A percentile compares a stretch with the other conserved stretches of the same genome.
These are phyloP conservation scores for Boulengerochromis microlepis DNA, from an alignment of 2,113 vertebrate genomes.

Conservation along the genomic window DNA sequence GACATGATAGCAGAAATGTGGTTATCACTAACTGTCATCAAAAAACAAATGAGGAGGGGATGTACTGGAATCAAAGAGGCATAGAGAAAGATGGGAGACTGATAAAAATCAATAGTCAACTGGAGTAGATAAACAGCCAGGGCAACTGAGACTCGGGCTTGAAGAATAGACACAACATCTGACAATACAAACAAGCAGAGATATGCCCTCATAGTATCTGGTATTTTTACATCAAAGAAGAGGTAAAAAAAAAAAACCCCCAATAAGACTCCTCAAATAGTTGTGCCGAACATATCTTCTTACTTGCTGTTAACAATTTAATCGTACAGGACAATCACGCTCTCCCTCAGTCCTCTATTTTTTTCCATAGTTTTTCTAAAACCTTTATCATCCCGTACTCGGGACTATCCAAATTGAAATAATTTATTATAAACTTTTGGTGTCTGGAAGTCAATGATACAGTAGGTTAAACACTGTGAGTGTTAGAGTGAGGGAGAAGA, in stretches of 20 bases:
- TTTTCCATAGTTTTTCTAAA: neutral
- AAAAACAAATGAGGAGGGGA: neutral
- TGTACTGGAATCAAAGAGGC: neutral
- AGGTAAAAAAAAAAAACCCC: neutral
- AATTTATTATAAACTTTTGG: neutral
- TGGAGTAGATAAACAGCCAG: constrained; percentile 5
- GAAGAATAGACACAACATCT: constrained; percentile 55
- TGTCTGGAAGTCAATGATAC: neutral
- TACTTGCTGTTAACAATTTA: neutral
- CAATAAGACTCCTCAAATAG: neutral
- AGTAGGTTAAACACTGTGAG: constrained; percentile 24
- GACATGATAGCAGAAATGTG: neutral
- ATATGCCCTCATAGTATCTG: constrained; percentile 10
- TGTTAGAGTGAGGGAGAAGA: constrained; percentile 31
- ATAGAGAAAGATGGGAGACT: neutral
- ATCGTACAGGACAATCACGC: neutral
- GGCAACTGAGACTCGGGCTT: neutral
- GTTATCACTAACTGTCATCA: constrained; percentile 37
- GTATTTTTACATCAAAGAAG: constrained; percentile 40
- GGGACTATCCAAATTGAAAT: neutral
- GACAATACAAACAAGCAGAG: constrained; percentile 22
- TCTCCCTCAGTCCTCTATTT: neutral
- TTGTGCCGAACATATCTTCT: neutral
- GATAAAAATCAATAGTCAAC: constrained; percentile 10
- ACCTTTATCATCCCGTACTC: neutral